These are phyloP conservation scores for Trachemys scripta DNA, from an alignment of 2,113 vertebrate genomes.

Conservation along the genomic window DNA sequence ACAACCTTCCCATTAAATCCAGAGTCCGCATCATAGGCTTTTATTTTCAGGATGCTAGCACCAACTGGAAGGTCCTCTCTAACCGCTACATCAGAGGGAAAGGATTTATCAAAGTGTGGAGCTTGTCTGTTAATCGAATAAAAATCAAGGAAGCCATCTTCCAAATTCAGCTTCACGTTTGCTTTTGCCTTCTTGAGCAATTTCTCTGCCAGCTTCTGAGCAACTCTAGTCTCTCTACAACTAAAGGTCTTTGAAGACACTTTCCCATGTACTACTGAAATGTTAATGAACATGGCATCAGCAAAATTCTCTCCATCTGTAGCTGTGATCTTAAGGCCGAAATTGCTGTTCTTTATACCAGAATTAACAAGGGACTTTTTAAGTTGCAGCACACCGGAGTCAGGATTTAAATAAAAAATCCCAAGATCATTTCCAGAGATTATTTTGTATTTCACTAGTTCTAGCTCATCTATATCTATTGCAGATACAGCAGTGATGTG, in stretches of 20 bases:
- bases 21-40: slow-evolving; percentile 92
- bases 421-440: slow-evolving; percentile 94
- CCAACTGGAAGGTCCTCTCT: slow-evolving; percentile 89
- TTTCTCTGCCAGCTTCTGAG: slow-evolving; percentile 95
- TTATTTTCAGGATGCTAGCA: slow-evolving; percentile 88
- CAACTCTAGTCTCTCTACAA: slow-evolving; percentile 94
- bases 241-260: slow-evolving; percentile 89
- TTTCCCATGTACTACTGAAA: slow-evolving; percentile 91
- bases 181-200: slow-evolving; percentile 95
- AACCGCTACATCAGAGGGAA: slow-evolving; percentile 91
- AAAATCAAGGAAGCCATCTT: slow-evolving; percentile 95
- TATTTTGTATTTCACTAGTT: slow-evolving; percentile 96
- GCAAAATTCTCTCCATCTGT: slow-evolving; percentile 97
- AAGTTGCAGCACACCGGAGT: slow-evolving; percentile 93
- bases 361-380: slow-evolving; percentile 86
- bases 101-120: slow-evolving; percentile 93
- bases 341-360: slow-evolving; percentile 85
- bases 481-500: slow-evolving; percentile 96
- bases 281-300: slow-evolving; percentile 95
- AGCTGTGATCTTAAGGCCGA: slow-evolving; percentile 93
- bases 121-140: slow-evolving; percentile 94
- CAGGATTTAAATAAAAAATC: slow-evolving; percentile 94
- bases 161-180: slow-evolving; percentile 88
- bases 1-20: slow-evolving; percentile 96
- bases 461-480: slow-evolving; percentile 95